phyloP scores from a whole-genome alignment of 2,113 vertebrate genomes.

The Ceyx cyanopectus region DNA sequence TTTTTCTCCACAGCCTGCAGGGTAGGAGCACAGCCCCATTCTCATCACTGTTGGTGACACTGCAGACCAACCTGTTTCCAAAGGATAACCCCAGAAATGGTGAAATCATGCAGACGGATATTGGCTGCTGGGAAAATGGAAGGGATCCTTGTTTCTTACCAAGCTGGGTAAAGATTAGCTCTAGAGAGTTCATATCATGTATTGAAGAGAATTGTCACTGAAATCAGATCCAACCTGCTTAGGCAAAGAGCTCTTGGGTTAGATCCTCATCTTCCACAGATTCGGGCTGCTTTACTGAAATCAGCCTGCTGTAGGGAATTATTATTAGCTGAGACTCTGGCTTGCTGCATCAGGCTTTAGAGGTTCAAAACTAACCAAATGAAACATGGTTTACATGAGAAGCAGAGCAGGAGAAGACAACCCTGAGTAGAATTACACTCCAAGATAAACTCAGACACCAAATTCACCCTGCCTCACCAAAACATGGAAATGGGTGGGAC shows the following conservation, averaged over 20 bases:
- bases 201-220: neutral
- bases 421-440: neutral
- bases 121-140: neutral
- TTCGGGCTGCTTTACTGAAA: neutral
- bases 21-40: neutral
- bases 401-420: neutral
- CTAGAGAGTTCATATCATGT: neutral
- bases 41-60: neutral
- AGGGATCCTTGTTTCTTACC: neutral
- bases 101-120: neutral
- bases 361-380: neutral
- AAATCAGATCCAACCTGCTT: neutral
- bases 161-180: neutral
- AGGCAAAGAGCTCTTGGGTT: neutral
- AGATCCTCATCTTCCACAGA: neutral
- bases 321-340: neutral
- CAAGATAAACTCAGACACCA: neutral
- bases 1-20: neutral
- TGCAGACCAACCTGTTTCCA: neutral
- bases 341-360: neutral
- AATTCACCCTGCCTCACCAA: neutral
- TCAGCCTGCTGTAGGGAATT: neutral
- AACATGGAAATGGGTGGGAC: neutral
- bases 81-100: neutral
- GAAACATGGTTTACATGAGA: accelerated